Percentiles rank a stretch among this genome's conserved stretches.
These are phyloP conservation scores for Lepisosteus oculatus DNA, from an alignment of 2,113 vertebrate species.

Conservation along the genomic window DNA sequence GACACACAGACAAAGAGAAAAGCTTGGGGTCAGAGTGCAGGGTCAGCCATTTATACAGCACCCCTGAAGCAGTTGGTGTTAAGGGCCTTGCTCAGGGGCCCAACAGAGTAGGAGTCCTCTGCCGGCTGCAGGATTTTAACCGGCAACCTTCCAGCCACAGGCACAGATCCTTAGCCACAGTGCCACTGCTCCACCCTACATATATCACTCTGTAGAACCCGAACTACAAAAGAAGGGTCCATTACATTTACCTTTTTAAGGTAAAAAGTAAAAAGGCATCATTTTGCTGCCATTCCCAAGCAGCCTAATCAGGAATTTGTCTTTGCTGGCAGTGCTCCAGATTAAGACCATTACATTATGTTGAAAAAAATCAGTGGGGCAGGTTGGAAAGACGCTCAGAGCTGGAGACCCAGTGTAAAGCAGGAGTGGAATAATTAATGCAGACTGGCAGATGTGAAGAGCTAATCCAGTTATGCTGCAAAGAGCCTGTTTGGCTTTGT, in stretches of 20 bases:
- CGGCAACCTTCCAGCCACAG: no score
- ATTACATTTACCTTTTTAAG: slow-evolving; percentile 21
- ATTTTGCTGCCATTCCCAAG: slow-evolving; percentile 14
- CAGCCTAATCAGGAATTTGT: slow-evolving; percentile 16
- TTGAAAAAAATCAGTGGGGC: background rate
- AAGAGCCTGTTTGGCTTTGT: slow-evolving; percentile 15
- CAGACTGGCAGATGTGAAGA: slow-evolving; percentile 30
- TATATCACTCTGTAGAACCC: no score
- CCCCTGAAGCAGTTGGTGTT: no score
- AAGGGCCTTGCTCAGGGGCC: no score
- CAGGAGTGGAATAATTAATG: slow-evolving; percentile 20
- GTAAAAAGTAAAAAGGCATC: slow-evolving; percentile 16
- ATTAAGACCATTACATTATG: background rate
- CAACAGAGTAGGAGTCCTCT: no score
- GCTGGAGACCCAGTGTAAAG: slow-evolving; percentile 20
- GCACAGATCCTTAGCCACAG: no score
- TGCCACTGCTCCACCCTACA: no score
- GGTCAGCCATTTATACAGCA: no score
- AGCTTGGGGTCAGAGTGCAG: no score
- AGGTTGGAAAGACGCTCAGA: slow-evolving; percentile 2
- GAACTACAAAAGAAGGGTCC: slow-evolving; percentile 18
- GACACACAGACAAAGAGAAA: no score
- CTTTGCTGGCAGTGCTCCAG: background rate
- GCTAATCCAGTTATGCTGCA: slow-evolving; percentile 8
- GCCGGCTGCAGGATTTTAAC: no score